A percentile compares a stretch with the other conserved stretches of the same genome.
Conservation (phyloP, 2,888 invertebrate genomes). For the Drosophila infuscata region DNA sequence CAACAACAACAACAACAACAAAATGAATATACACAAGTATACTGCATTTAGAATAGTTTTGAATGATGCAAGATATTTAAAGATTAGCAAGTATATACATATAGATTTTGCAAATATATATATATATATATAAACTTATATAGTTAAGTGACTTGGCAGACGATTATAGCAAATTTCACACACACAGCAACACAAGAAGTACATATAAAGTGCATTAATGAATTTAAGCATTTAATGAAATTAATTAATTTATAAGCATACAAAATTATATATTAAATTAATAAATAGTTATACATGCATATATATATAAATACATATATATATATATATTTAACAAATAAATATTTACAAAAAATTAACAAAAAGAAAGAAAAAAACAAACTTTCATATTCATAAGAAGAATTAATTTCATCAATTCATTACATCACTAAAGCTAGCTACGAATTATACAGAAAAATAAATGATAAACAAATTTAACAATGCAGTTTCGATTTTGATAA, state of each 20-base stretch:
- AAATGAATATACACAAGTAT: conserved; percentile 71
- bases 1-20: background rate
- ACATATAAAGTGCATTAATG: conserved; percentile 84
- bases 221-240: conserved; percentile 83
- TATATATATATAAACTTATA: conserved; percentile 53
- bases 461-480: conserved; percentile 30
- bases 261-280: conserved; percentile 46
- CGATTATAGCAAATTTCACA: conserved; percentile 72
- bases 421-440: conserved; percentile 46
- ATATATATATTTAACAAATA: conserved; percentile 42
- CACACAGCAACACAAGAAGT: conserved; percentile 79
- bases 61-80: conserved; percentile 31
- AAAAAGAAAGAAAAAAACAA: conserved; percentile 15
- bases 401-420: conserved; percentile 42
- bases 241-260: conserved; percentile 77
- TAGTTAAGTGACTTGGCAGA: conserved; percentile 51
- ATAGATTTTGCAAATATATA: conserved; percentile 46
- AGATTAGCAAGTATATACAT: conserved; percentile 38
- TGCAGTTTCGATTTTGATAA: conserved; percentile 53
- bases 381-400: conserved; percentile 39
- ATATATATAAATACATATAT: conserved; percentile 47
- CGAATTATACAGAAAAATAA: conserved; percentile 51
- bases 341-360: conserved; percentile 53
- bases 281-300: conserved; percentile 42
- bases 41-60: conserved; percentile 72